Base-by-base conservation (phyloP, 2,797 vertebrate species). In the Dicrostonyx torquatus region DNA sequence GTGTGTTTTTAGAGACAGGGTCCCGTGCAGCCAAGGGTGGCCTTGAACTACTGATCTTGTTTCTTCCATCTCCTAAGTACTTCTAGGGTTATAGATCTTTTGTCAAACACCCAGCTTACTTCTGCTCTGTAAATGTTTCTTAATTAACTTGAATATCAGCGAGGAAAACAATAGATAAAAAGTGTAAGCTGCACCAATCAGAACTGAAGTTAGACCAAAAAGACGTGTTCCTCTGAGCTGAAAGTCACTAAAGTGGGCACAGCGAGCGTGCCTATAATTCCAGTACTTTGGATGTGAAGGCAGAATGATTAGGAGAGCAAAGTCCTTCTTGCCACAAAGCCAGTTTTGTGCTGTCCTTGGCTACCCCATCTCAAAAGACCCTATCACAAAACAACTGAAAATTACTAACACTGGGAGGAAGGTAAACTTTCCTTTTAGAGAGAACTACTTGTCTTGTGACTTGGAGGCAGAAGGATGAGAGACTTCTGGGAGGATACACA, bases 41-140 rank as follows among this genome's bases (percentile, higher is more conserved):
- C n/a, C 24, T 55, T 87, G 22, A 72, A 58, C 85, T 78, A 62
- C 58, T 34, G 12, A 34, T 45, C 53, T 40, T 64, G 15, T 60
- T 88, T n/a, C 31, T 31, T 88, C 20, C 40, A 45, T 13, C 72
- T 88, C 31, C 31, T 45, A 12, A 76, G 8, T 62, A 6, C 72
- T n/a, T n/a, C n/a, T 26, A 53, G 55, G 86, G 43, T 76, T 88
- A 26, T 13, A 76, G 40, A 34, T 62, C 20, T 76, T 84, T 62
- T 24, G 55, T 20, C 72, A 73, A 73, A 87, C 34, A 60, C 3
- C n/a, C 13, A 64, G 58, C 55, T 48, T 86, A 40, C 12, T 86
- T 62, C 50, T 53, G n/a, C 45, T 85, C 91, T 92, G 73, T 73
- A 80, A 83, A 68, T 85, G 55, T 90, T 94, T 95, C 53, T 64